phyloP scores from a whole-genome alignment of 2,888 invertebrate species.

The Harpalus rubripes region DNA sequence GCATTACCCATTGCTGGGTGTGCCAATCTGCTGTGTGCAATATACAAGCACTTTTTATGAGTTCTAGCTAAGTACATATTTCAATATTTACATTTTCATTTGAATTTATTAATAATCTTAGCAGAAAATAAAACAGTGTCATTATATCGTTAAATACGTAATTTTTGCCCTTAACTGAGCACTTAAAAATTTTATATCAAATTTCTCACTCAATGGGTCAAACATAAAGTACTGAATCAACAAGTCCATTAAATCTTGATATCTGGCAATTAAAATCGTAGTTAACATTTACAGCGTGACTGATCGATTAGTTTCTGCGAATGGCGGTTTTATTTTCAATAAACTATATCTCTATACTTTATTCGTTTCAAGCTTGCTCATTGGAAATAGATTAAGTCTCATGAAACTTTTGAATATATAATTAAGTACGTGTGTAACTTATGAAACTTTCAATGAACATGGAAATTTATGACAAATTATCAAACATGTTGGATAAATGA shows the following conservation, averaged over 20 bases:
- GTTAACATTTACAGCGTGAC: not conserved
- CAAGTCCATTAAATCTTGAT: constrained; percentile 29
- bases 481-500: no score
- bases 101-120: no score
- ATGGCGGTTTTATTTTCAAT: not conserved
- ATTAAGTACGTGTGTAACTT: no score
- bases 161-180: not conserved
- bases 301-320: not conserved
- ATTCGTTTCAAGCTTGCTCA: not conserved
- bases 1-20: no score
- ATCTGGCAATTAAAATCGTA: constrained; percentile 16
- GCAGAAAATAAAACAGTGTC: not conserved
- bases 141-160: not conserved
- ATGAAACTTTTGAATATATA: no score
- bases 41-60: no score
- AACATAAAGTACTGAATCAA: constrained; percentile 12
- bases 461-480: no score
- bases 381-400: not conserved
- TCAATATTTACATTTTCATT: no score
- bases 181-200: not conserved
- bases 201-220: not conserved
- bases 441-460: no score
- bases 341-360: not conserved
- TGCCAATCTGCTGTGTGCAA: no score
- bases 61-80: no score